phyloP scores from a whole-genome alignment of 1,140 invertebrate species.

The Galendromus occidentalis region DNA sequence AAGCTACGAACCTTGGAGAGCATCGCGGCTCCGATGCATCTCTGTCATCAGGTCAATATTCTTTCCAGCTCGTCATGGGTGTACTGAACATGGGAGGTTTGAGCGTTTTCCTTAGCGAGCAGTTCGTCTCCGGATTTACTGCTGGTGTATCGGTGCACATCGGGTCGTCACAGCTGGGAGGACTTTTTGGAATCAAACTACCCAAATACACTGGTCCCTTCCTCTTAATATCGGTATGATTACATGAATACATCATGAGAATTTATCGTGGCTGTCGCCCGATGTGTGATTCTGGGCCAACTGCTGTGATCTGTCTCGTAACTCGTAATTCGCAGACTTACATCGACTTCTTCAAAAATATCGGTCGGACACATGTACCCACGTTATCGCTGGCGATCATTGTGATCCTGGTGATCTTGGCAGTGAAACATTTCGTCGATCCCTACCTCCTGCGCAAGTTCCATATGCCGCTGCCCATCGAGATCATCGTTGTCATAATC shows the following conservation, averaged over 20 bases:
- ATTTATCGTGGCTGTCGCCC: too few species aligned
- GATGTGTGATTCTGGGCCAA: too few species aligned
- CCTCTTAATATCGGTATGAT: constrained; percentile 28
- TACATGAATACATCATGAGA: too few species aligned
- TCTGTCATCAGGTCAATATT: not conserved
- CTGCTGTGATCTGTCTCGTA: too few species aligned
- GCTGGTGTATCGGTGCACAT: constrained; percentile 33
- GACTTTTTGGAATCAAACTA: constrained; percentile 28
- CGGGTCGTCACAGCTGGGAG: constrained; percentile 32
- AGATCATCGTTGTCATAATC: not conserved
- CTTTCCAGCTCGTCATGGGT: constrained; percentile 28
- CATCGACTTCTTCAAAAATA: constrained; percentile 34
- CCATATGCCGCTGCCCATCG: not conserved
- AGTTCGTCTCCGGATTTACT: constrained; percentile 32
- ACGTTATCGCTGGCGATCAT: not conserved
- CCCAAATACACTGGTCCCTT: constrained; percentile 26
- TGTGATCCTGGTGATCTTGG: not conserved
- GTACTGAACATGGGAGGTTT: constrained; percentile 29
- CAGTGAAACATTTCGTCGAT: not conserved
- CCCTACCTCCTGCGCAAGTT: not conserved
- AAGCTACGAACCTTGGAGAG: too few species aligned
- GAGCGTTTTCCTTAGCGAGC: constrained; percentile 31
- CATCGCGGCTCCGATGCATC: not conserved
- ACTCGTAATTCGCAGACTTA: constrained; percentile 36
- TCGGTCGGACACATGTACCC: not conserved